Evolutionary conservation across 1,140 invertebrate genomes (phyloP).

Genomic region (Drosophila nigromelanica): DNA sequence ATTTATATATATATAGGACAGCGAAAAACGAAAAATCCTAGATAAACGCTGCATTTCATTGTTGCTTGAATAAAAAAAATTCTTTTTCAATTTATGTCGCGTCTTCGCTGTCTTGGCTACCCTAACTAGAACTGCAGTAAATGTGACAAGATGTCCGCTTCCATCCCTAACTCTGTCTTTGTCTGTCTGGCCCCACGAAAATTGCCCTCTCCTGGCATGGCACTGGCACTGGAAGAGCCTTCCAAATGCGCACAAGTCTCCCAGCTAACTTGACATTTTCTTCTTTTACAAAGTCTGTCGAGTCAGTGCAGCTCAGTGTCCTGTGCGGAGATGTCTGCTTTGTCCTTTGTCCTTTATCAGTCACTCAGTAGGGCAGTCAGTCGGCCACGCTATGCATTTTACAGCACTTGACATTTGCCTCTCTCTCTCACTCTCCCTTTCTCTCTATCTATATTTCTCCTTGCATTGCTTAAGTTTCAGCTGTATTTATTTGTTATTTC

Average conservation of each 20-base stretch:
- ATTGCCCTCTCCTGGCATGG: conserved; percentile 50
- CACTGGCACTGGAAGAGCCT: conserved; percentile 8
- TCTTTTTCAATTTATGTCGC: conserved; percentile 74
- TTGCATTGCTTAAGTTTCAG: conserved; percentile 17
- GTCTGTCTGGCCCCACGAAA: conserved; percentile 36
- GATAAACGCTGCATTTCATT: conserved; percentile 49
- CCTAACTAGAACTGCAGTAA: conserved; percentile 61
- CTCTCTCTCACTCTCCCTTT: neutral
- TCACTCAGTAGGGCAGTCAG: conserved; percentile 21
- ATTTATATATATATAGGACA: conserved; percentile 43
- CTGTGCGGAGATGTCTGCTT: neutral
- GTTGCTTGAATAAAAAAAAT: conserved; percentile 39
- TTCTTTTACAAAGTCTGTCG: conserved; percentile 22
- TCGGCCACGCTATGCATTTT: conserved; percentile 48
- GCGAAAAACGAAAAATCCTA: conserved; percentile 6
- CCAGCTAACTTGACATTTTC: conserved; percentile 31
- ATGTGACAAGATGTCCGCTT: conserved; percentile 64
- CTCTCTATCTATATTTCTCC: neutral
- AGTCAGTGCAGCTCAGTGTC: conserved; percentile 13
- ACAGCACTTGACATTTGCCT: conserved; percentile 59
- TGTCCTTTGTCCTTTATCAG: conserved; percentile 6
- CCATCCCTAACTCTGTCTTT: conserved; percentile 14
- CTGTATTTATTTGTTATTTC: conserved; percentile 36
- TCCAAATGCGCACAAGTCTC: conserved; percentile 6
- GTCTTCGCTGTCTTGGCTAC: conserved; percentile 50